These are phyloP conservation scores for Gnathonemus longibarbis DNA, from an alignment of 2,113 vertebrate species.

Conservation along the genomic window DNA sequence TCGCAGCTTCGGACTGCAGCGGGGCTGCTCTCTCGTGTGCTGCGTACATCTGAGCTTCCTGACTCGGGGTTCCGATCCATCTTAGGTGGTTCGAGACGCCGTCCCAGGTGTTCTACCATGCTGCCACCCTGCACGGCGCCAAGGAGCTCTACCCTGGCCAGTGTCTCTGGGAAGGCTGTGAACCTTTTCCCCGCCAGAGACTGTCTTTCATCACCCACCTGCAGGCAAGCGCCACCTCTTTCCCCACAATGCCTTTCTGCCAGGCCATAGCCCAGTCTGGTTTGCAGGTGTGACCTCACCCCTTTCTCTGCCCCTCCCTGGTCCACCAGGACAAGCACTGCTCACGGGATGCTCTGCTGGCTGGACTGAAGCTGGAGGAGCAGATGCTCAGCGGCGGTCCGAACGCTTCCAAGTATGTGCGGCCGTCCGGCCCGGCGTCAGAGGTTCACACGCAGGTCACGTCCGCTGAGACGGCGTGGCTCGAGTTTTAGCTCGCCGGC, in stretches of 20 bases:
- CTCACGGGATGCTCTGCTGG: constrained; percentile 91
- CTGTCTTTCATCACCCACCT: constrained; percentile 97
- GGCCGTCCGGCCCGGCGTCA: background rate
- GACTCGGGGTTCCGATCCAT: background rate
- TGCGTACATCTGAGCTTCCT: background rate
- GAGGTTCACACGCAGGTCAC: background rate
- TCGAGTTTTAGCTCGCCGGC: background rate
- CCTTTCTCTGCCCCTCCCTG: background rate
- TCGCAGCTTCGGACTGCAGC: background rate
- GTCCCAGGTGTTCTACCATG: constrained; percentile 94
- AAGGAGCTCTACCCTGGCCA: constrained; percentile 88
- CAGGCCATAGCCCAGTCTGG: no score
- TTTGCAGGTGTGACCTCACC: background rate
- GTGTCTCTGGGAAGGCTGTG: constrained; percentile 94
- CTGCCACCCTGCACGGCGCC: constrained; percentile 87
- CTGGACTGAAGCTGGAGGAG: constrained; percentile 91
- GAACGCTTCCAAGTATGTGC: constrained; percentile 75
- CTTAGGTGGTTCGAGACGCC: constrained; percentile 97
- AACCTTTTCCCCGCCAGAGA: constrained; percentile 91
- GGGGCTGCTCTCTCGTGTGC: background rate
- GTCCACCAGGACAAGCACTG: constrained; percentile 89
- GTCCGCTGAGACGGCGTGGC: background rate
- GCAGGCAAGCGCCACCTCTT: constrained; percentile 67
- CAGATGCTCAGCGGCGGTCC: constrained; percentile 81
- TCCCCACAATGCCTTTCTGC: background rate